These are phyloP conservation scores for Aspidapion aeneum DNA, from an alignment of 2,888 invertebrate genomes.

Conservation along the genomic window DNA sequence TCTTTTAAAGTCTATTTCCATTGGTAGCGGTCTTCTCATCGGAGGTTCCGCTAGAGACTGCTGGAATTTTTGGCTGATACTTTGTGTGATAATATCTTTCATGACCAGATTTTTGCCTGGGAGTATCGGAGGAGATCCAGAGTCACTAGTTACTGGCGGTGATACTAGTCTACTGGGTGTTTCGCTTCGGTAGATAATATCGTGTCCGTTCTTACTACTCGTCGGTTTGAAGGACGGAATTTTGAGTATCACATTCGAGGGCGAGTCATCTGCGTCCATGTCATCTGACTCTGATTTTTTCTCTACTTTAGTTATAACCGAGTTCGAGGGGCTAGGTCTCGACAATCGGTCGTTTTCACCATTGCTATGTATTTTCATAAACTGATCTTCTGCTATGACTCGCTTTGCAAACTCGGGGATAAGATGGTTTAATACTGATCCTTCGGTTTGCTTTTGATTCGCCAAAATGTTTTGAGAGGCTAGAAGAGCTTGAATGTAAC, in stretches of 20 bases:
- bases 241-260: conserved; percentile 77
- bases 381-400: conserved; percentile 55
- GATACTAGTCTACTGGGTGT: conserved; percentile 45
- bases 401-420: conserved; percentile 56
- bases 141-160: conserved; percentile 52
- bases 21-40: conserved; percentile 38
- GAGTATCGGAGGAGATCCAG: conserved; percentile 54
- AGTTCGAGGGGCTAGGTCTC: conserved; percentile 47
- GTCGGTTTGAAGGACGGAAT: conserved; percentile 88
- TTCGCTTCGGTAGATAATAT: conserved; percentile 39
- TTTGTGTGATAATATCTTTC: conserved; percentile 89
- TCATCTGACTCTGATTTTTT: conserved; percentile 44
- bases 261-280: conserved; percentile 54
- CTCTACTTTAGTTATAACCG: conserved; percentile 43
- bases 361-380: conserved; percentile 44
- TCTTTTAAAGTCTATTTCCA: conserved; percentile 55
- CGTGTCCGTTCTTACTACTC: conserved; percentile 50
- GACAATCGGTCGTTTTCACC: conserved; percentile 41
- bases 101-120: conserved; percentile 56
- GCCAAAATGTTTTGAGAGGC: conserved; percentile 40
- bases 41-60: conserved; percentile 47
- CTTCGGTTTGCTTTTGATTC: conserved; percentile 40
- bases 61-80: conserved; percentile 83
- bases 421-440: conserved; percentile 42
- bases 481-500: conserved; percentile 53